A percentile compares a stretch with the other conserved stretches of the same genome.
Conservation (phyloP, 2,888 invertebrate genomes). For the Poecilobothrus nobilitatus region DNA sequence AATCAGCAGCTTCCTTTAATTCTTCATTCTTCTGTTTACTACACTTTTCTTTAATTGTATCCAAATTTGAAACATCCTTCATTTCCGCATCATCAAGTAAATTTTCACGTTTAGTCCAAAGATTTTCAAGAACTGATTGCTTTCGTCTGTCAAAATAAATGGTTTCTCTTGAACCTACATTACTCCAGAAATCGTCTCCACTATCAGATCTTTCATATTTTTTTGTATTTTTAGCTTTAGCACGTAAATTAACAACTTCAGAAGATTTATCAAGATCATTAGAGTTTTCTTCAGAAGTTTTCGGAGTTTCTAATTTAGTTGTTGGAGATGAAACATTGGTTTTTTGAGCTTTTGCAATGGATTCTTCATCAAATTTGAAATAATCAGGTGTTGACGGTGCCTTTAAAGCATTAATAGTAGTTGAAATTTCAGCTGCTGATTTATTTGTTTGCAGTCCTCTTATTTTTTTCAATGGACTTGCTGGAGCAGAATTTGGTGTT, state of each 20-base stretch:
- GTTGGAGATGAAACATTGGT: not conserved
- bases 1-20: constrained; percentile 25
- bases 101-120: constrained; percentile 26
- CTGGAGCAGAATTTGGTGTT: not conserved
- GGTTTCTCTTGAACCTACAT: constrained; percentile 58
- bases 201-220: constrained; percentile 36
- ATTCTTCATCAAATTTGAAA: constrained; percentile 11
- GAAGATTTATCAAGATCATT: not conserved
- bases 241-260: not conserved
- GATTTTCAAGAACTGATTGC: constrained; percentile 45
- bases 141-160: constrained; percentile 52
- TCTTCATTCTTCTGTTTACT: constrained; percentile 23
- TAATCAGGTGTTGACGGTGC: not conserved
- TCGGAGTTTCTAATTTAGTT: not conserved
- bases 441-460: not conserved
- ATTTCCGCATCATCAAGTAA: constrained; percentile 19
- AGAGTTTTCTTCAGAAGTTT: not conserved
- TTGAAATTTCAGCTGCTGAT: not conserved
- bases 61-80: constrained; percentile 20
- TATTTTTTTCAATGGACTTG: not conserved
- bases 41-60: constrained; percentile 25
- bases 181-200: constrained; percentile 55
- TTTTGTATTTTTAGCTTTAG: constrained; percentile 17
- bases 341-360: not conserved
- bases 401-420: not conserved